Evolutionary conservation across 2,888 invertebrate genomes (phyloP), one percentile per base, ranked within the genome.

Genomic region (Galeopsomyia nigrocyanea): DNA sequence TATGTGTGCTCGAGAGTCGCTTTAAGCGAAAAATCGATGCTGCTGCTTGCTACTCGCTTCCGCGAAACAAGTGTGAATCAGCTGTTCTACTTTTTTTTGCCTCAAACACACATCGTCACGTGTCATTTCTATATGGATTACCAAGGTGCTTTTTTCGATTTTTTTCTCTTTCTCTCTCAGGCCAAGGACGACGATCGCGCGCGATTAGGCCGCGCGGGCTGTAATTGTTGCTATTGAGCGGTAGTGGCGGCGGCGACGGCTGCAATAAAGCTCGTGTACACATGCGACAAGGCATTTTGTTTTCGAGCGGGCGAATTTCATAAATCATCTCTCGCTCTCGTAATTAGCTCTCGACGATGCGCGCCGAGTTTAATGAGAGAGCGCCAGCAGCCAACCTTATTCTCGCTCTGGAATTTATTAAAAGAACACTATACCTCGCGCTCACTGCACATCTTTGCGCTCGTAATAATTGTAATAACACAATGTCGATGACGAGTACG

Each of bases 11-110:
- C 47, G 57, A 17, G 26, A n/a, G n/a, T n/a, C 49, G 50, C 39
- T 39, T 39, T n/a, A n/a, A 39, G 39, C 39, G 75, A 65, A 77
- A 80, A 80, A 80, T 82, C 82, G 78, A 82, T 80, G 69, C 26
- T 39, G 39, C 39, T 39, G 39, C 10, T 39, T 39, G 39, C 10
- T 39, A 39, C 39, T 57, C 62, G 75, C 64, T 74, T 74, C 74
- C 62, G 66, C 60, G 64, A 70, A 70, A 62, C 65, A 63, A 69
- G 53, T 31, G 55, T 49, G 65, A 68, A 75, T 76, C 73, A 77
- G 77, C 75, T 75, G 75, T 66, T 73, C 68, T 31, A 69, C 53
- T 69, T 74, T 65, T n/a, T 68, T 70, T 62, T 64, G 65, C 61
- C 26, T 26, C 3, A 13, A 39, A 39, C 39, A 26, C 31, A 58